Conservation (phyloP, 2,888 invertebrate species). For the Synanthedon formicaeformis region DNA sequence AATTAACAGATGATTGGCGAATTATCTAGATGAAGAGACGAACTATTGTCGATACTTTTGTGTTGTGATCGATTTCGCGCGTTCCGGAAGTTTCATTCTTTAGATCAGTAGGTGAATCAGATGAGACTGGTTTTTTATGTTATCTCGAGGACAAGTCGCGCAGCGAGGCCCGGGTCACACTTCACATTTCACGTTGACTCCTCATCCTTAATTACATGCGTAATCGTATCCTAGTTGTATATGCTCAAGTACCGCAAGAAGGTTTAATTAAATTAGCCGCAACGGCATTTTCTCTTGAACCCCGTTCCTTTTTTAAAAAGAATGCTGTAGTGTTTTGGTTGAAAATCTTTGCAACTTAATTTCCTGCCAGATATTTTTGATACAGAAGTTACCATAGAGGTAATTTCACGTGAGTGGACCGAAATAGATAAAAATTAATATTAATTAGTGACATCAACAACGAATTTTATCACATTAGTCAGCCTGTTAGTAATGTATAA, state of each 20-base stretch:
- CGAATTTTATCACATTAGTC: too few relatives aligned
- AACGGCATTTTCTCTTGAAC: too few relatives aligned
- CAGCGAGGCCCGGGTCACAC: conserved; percentile 35
- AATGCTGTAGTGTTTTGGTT: too few relatives aligned
- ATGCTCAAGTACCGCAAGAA: neutral
- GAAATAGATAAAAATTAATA: too few relatives aligned
- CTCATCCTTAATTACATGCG: conserved; percentile 23
- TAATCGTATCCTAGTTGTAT: neutral
- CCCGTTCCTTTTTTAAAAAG: too few relatives aligned
- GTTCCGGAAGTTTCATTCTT: conserved; percentile 39
- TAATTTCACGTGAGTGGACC: too few relatives aligned
- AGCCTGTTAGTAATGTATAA: too few relatives aligned
- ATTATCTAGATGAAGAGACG: neutral
- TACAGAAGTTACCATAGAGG: too few relatives aligned
- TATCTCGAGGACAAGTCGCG: conserved; percentile 5
- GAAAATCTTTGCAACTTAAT: too few relatives aligned
- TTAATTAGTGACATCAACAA: too few relatives aligned
- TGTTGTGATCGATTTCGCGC: conserved; percentile 18
- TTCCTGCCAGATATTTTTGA: too few relatives aligned
- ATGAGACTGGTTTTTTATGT: conserved; percentile 43
- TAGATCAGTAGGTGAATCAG: conserved; percentile 56
- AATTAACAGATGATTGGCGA: neutral
- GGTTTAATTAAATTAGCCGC: conserved; percentile 6
- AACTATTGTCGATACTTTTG: neutral
- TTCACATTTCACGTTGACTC: conserved; percentile 35